Evolutionary conservation across 2,888 invertebrate species (phyloP).

Genomic region (Nudaria mundana): DNA sequence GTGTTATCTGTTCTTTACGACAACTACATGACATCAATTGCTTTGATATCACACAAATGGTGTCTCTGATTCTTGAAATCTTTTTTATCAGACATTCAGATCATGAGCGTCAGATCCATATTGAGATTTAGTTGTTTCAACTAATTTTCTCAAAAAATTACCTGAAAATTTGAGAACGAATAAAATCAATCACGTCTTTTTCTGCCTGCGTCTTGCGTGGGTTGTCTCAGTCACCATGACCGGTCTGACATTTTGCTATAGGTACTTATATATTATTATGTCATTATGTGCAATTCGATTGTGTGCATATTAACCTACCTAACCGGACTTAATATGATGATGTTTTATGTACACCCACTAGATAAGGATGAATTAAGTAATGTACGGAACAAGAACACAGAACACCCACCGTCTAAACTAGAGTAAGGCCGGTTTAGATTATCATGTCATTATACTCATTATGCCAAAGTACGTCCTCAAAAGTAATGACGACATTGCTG

Average conservation of each 20-base stretch:
- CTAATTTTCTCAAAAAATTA: too few relatives aligned
- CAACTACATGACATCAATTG: too few relatives aligned
- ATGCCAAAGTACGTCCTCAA: constrained; percentile 28
- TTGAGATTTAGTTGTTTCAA: too few relatives aligned
- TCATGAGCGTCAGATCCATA: too few relatives aligned
- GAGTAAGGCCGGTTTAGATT: constrained; percentile 60
- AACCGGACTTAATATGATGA: constrained; percentile 32
- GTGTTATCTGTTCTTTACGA: too few relatives aligned
- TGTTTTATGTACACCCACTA: constrained; percentile 58
- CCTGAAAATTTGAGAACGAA: too few relatives aligned
- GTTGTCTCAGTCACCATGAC: constrained; percentile 24
- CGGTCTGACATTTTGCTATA: constrained; percentile 44
- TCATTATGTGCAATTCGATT: constrained; percentile 47
- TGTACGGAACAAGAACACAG: constrained; percentile 52
- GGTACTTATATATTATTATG: too few relatives aligned
- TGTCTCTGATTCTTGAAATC: too few relatives aligned
- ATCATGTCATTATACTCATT: constrained; percentile 45
- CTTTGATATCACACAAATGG: too few relatives aligned
- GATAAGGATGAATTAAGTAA: constrained; percentile 33
- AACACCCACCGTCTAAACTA: constrained; percentile 55
- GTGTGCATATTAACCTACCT: constrained; percentile 63
- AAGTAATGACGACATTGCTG: constrained; percentile 14
- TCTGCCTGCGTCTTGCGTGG: not conserved
- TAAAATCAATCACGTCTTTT: too few relatives aligned
- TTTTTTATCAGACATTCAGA: too few relatives aligned